Base-by-base conservation (phyloP, 2,113 vertebrate species). In the Alces alces region DNA sequence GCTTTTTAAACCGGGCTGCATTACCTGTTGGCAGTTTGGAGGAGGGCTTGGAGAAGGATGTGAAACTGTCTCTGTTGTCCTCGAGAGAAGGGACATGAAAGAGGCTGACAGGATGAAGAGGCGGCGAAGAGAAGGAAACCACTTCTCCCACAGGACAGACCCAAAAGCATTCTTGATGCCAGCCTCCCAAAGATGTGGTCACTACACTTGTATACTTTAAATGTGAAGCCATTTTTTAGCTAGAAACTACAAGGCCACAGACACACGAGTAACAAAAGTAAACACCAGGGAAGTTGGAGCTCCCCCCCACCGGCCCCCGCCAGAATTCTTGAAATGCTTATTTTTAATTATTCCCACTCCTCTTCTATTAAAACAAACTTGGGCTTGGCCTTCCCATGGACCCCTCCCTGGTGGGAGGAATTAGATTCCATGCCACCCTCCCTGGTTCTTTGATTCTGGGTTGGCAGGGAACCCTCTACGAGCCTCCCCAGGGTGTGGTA, bases 121-220 rank as follows among this genome's bases (percentile, higher is more conserved):
- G 60, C 28, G 66, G 52, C 19, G 5, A 66, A 60, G 84, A 78
- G 25, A 90, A 58, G 60, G 80, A 89, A 87, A 66, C 23, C 16
- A 78, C 45, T 57, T 95, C 73, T 92, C 66, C 55, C 92, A 88
- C 50, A 92, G 84, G 58, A 89, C 60, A 90, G 58, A 17, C 19
- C 36, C 12, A 36, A 43, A 55, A 5, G 30, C 82, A 27, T 83
- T 76, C 85, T 55, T 84, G 54, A 21, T 6, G 28, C 16, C 13
- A 45, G 27, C 8, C 28, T 91, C 84, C 55, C 21, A 30, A 33
- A 36, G 28, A 55, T n/a, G 8, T 55, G 39, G 30, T 50, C 33
- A 8, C 2, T 39, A 73, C 21, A 79, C 43, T 9, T 0, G 6
- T 28, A 39, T 33, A 47, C 54, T 70, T 39, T 80, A 92, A 91